A percentile compares a stretch with the other conserved stretches of the same genome.
Conservation (phyloP, 2,888 invertebrate species). For the Aethes cnicana region DNA sequence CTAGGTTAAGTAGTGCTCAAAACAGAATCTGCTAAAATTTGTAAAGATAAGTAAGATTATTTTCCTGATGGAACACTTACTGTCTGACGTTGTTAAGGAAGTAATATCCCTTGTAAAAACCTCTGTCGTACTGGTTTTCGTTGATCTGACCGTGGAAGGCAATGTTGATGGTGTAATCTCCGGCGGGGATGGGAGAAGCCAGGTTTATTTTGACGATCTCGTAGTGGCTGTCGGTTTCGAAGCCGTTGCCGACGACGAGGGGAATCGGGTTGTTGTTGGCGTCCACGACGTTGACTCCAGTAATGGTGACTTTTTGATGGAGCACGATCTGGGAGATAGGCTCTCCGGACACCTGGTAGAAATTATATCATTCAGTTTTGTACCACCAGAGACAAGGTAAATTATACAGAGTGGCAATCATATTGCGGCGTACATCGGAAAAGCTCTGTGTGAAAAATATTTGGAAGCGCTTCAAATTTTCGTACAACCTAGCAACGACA, state of each 20-base stretch:
- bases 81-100: slow-evolving; percentile 48
- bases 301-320: slow-evolving; percentile 64
- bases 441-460: no score
- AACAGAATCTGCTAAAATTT: no score
- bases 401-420: no score
- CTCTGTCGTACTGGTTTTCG: slow-evolving; percentile 66
- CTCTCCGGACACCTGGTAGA: slow-evolving; percentile 52
- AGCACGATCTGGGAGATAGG: slow-evolving; percentile 63
- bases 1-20: no score
- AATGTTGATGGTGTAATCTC: slow-evolving; percentile 59
- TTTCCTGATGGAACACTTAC: slow-evolving; percentile 48
- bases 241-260: slow-evolving; percentile 48
- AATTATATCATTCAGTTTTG: no score
- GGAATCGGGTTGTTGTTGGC: slow-evolving; percentile 41
- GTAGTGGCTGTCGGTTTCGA: slow-evolving; percentile 56
- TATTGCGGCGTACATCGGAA: no score
- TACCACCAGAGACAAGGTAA: no score
- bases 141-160: slow-evolving; percentile 60
- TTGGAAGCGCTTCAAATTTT: no score
- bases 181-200: slow-evolving; percentile 45
- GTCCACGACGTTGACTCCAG: slow-evolving; percentile 47
- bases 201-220: slow-evolving; percentile 64
- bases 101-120: slow-evolving; percentile 73
- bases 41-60: no score
- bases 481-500: no score